Conservation (phyloP, 1,140 invertebrate species). For the Formica exsecta region DNA sequence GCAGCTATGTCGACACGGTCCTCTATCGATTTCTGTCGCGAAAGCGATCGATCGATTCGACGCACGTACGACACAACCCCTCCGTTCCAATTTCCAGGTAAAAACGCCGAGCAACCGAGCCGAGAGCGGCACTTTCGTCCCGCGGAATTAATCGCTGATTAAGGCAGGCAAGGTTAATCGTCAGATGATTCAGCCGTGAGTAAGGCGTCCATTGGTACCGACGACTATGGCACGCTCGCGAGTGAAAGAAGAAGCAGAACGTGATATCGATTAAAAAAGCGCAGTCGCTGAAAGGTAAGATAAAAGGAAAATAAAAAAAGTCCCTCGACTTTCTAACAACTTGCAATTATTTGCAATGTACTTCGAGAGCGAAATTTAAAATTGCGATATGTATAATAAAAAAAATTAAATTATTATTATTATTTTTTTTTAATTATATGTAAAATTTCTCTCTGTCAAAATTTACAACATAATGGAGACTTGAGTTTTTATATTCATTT, state of each 20-base stretch:
- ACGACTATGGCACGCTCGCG: conserved; percentile 38
- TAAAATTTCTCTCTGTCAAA: neutral
- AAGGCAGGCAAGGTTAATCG: conserved; percentile 80
- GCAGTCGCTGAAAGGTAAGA: conserved; percentile 22
- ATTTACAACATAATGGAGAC: neutral
- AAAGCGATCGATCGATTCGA: conserved; percentile 74
- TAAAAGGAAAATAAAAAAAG: conserved; percentile 19
- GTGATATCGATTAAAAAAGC: conserved; percentile 8
- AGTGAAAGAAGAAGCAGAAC: conserved; percentile 61
- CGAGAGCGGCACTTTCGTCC: conserved; percentile 81
- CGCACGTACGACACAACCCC: conserved; percentile 76
- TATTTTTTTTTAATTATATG: no score
- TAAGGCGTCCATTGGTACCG: conserved; percentile 65
- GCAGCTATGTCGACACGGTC: conserved; percentile 35
- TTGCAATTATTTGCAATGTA: neutral
- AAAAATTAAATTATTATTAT: no score
- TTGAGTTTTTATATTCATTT: conserved; percentile 39
- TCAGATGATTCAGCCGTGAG: conserved; percentile 72
- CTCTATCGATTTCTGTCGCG: conserved; percentile 42
- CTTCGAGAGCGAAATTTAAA: neutral
- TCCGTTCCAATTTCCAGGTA: conserved; percentile 80
- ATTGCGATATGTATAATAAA: no score
- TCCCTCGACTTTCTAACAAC: conserved; percentile 7
- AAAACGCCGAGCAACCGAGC: conserved; percentile 74
- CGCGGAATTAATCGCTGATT: conserved; percentile 83